Evolutionary conservation across 1,140 invertebrate genomes (phyloP).

Genomic region (Saccostrea cuccullata): DNA sequence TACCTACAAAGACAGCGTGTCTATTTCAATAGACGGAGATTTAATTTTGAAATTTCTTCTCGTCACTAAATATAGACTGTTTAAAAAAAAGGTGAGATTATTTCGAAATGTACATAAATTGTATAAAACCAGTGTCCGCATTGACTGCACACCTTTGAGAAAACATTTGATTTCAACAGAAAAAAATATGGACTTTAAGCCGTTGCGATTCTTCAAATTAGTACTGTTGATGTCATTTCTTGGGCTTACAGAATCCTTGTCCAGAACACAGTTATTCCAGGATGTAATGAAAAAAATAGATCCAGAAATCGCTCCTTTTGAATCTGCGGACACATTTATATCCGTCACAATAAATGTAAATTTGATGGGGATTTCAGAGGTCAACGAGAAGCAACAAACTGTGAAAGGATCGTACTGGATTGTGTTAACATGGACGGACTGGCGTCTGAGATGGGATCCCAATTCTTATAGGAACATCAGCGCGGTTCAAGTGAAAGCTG

Average conservation of each 20-base stretch:
- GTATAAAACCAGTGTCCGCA: too few relatives aligned
- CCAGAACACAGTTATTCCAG: not conserved
- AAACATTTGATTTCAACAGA: not conserved
- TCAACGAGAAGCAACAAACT: not conserved
- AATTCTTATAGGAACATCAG: not conserved
- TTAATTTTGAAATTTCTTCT: too few relatives aligned
- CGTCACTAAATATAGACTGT: too few relatives aligned
- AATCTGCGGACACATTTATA: not conserved
- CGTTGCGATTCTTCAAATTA: not conserved
- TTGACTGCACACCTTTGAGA: not conserved
- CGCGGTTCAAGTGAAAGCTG: not conserved
- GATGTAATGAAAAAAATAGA: not conserved
- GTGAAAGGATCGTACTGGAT: not conserved
- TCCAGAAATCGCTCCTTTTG: not conserved
- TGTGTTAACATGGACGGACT: not conserved
- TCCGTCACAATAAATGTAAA: not conserved
- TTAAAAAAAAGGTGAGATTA: too few relatives aligned
- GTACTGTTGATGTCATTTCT: not conserved
- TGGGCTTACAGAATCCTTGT: not conserved
- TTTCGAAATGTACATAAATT: too few relatives aligned
- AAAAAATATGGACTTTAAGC: not conserved
- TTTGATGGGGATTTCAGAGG: not conserved
- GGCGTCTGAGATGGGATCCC: not conserved
- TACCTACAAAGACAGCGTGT: too few relatives aligned
- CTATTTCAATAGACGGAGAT: too few relatives aligned